Evolutionary conservation across 2,797 vertebrate genomes (phyloP), one percentile per base, ranked within the genome.

Genomic region (Myotis pilosus): DNA sequence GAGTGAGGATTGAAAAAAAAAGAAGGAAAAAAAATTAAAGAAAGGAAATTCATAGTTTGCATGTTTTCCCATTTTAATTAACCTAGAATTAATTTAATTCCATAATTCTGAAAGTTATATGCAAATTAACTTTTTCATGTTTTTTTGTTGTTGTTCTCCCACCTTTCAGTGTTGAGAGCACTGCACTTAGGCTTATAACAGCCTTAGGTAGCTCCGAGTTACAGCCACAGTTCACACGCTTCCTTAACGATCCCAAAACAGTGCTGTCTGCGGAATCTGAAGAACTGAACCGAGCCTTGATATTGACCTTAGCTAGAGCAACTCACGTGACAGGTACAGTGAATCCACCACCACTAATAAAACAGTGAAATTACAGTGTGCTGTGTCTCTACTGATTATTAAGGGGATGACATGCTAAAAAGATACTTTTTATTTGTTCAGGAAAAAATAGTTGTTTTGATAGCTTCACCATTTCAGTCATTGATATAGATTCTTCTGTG

Each of bases 161-260:
- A 6, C 41, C 20, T 91, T 92, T 60, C 38, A 99, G 99, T 80
- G 99, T 99, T 53, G 99, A 99, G 98, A 99, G 99, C 97, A 99
- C 99, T 4, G 99, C 99, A 11, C 97, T 99, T 55, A 98, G 99
- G 94, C 96, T 99, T 49, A 99, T 99, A 98, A 99, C 99, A 2
- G 99, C 99, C 0, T 96, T 99, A 92, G 99, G 99, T 12, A 99
- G 99, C 96, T 99, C 99, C 0, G 99, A 99, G 97, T 99, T 99
- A 2, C 99, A 99, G 51, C 99, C 99, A 0, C 99, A 99, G 98
- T 99, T 99, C 94, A 99, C 99, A 0, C 99, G 99, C 30, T 99
- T 99, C 98, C 99, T 99, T 94, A 99, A 98, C 20, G 99, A 99
- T 97, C 99, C 99, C 10, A 99, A 99, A 98, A 99, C 99, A 0